Base-by-base conservation (phyloP, 2,888 invertebrate species). In the Lutraria lutraria region DNA sequence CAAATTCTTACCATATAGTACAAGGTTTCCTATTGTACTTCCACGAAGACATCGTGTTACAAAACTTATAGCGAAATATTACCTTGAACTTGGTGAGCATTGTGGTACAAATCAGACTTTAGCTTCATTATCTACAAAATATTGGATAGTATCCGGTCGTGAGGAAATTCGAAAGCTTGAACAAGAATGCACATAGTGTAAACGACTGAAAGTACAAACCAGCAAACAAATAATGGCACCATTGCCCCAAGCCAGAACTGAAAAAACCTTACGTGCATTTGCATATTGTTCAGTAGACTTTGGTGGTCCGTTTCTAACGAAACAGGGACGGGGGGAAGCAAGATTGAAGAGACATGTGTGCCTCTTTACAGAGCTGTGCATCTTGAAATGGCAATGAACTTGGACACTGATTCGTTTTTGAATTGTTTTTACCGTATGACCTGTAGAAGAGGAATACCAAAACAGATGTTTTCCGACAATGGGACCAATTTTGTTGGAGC, bases 311-410 rank as follows among this genome's bases (percentile, higher is more conserved):
- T 91, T 91, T 19, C 85, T 82, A 4, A 91, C 91, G 0, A 84
- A 83, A 8, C 91, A 93, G 88, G 92, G 91, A 8, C 31, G 89
- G 15, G 90, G 92, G 13, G 91, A 89, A 80, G 21, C 84, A 6
- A 31, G 90, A 54, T 29, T 76, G 31, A 93, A 92, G 82, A 56
- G 93, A 8, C 92, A 91, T 63, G 43, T 92, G 63, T 91, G 90
- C 56, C 60, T 93, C 10, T 93, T 93, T 54, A 93, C 93, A 84
- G 92, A 72, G 91, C 93, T 53, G 87, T 93, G 10, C 92, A 93
- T 83, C 43, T 91, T 25, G 92, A 93, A 88, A 85, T 92, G 43
- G 86, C 90, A 21, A 90, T 54, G 72, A 76, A 88, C 16, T 29
- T 93, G n/a, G 90, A 91, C 43, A 93, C 92, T 43, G 81, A 88